Evolutionary conservation across 92 coral and sea anemone genomes (phyloP).

Genomic region (Metridium senile): DNA sequence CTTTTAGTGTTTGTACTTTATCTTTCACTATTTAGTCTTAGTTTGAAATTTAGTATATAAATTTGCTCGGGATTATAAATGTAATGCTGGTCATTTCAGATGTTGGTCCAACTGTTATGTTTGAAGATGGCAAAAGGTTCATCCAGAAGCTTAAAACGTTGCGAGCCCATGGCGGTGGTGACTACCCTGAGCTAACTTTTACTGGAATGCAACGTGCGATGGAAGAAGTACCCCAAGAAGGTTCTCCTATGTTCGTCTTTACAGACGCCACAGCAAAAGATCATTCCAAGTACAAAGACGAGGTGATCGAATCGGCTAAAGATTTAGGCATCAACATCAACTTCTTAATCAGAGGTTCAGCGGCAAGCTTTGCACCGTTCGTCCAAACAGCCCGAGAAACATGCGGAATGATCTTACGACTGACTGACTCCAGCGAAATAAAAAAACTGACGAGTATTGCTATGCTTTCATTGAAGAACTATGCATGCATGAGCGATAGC

Average conservation of each 20-base stretch:
- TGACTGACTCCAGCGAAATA: constrained; percentile 40
- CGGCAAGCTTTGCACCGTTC: constrained; percentile 42
- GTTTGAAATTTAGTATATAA: too few species aligned
- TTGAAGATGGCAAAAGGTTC: constrained; percentile 39
- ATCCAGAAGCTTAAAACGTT: constrained; percentile 46
- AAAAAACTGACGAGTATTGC: constrained; percentile 56
- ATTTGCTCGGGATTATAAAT: too few species aligned
- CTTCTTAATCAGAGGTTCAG: constrained; percentile 53
- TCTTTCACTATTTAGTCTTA: too few species aligned
- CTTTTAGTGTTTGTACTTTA: too few species aligned
- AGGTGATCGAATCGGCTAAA: constrained; percentile 29
- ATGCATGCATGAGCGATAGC: constrained; percentile 37
- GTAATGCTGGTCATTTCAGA: not conserved
- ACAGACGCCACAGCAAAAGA: constrained; percentile 88
- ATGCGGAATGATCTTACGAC: constrained; percentile 64
- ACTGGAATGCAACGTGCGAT: constrained; percentile 75
- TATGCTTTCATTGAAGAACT: constrained; percentile 43
- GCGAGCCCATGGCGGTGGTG: constrained; percentile 77
- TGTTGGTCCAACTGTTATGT: not conserved
- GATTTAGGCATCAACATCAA: constrained; percentile 55
- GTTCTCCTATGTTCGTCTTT: constrained; percentile 82
- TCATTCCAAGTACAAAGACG: constrained; percentile 28
- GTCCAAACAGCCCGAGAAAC: constrained; percentile 55
- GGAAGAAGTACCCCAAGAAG: constrained; percentile 49
- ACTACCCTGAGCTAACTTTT: constrained; percentile 78